Percentiles rank a stretch among this genome's conserved stretches.
phyloP scores from a whole-genome alignment of 2,113 vertebrate species.

The Rhea americana region DNA sequence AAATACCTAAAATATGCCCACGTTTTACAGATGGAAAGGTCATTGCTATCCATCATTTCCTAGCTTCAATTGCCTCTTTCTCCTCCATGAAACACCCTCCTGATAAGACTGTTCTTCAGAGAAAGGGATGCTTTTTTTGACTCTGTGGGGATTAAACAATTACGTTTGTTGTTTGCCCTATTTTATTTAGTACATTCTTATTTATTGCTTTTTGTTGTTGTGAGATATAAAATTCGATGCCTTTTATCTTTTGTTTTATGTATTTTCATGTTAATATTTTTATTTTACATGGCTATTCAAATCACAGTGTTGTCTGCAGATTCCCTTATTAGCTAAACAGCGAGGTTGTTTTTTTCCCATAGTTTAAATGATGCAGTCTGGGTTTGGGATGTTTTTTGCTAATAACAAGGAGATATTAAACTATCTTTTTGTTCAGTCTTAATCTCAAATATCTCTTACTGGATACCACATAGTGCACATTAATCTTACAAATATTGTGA shows the following conservation, averaged over 20 bases:
- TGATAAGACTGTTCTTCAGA: conserved; percentile 24
- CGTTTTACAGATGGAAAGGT: conserved; percentile 66
- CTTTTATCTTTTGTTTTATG: not conserved
- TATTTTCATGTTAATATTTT: not conserved
- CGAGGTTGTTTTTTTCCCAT: not conserved
- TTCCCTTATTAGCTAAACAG: not conserved
- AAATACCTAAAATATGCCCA: conserved; percentile 72
- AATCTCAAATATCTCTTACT: not conserved
- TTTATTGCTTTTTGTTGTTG: not conserved
- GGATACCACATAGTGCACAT: not conserved
- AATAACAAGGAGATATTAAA: not conserved
- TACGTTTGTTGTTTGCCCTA: not conserved
- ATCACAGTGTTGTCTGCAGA: not conserved
- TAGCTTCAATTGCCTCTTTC: conserved; percentile 51
- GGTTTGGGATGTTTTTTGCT: not conserved
- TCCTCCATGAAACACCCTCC: conserved; percentile 13
- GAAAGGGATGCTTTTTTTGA: conserved; percentile 13
- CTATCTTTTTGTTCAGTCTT: not conserved
- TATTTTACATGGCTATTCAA: not conserved
- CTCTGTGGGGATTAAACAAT: not conserved
- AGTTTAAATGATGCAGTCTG: not conserved
- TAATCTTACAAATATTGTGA: not conserved
- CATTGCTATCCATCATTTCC: conserved; percentile 65
- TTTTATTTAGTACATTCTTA: not conserved
- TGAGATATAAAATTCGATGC: not conserved